These are phyloP conservation scores for Hirtodrosophila histrioides DNA, from an alignment of 2,888 invertebrate species.

Conservation along the genomic window DNA sequence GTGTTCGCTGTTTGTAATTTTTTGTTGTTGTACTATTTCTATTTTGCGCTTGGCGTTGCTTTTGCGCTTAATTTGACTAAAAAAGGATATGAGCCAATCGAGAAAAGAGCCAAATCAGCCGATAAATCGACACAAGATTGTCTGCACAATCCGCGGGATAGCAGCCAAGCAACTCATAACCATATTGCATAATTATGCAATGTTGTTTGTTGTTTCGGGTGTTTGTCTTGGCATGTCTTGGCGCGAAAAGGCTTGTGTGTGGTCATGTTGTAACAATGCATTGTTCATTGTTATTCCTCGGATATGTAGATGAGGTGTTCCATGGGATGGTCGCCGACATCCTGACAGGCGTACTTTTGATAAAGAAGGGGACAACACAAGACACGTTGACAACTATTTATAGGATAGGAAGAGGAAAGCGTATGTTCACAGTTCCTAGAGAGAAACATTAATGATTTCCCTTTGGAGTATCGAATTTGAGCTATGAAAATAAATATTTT, in stretches of 20 bases:
- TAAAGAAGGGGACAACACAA: too few species aligned
- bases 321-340: background rate
- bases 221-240: conserved; percentile 69
- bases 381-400: too few species aligned
- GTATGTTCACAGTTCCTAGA: too few species aligned
- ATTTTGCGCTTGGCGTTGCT: conserved; percentile 28
- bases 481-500: too few species aligned
- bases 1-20: conserved; percentile 53
- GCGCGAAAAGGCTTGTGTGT: conserved; percentile 78
- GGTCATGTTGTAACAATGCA: conserved; percentile 78
- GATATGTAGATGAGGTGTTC: conserved; percentile 51
- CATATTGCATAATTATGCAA: conserved; percentile 77
- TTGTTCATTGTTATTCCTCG: conserved; percentile 49
- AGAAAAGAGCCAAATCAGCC: conserved; percentile 42
- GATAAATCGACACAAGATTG: conserved; percentile 52
- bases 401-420: too few species aligned
- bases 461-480: too few species aligned
- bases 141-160: conserved; percentile 28
- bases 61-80: conserved; percentile 75
- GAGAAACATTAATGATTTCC: too few species aligned
- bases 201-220: conserved; percentile 41
- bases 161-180: conserved; percentile 39
- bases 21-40: conserved; percentile 20
- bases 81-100: conserved; percentile 63
- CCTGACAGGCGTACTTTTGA: conserved; percentile 1